Base-by-base conservation (phyloP, 2,797 vertebrate genomes). In the Schizopygopsis malacanthus region DNA sequence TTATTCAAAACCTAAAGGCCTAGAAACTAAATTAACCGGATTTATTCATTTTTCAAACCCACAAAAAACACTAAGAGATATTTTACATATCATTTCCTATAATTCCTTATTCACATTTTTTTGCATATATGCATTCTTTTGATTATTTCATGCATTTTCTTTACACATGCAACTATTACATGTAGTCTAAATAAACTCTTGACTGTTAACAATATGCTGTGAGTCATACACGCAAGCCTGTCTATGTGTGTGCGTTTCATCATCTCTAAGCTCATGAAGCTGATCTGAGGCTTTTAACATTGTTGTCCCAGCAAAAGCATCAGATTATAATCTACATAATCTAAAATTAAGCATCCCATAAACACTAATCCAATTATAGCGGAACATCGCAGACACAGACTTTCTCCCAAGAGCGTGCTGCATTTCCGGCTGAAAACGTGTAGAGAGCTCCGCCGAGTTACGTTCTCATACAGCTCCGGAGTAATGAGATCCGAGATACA, bases 351-450 rank as follows among this genome's bases (percentile, higher is more conserved):
- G 88, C 90, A 88, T 86, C 83, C 88, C 88, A 92, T 91, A 91
- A 90, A 89, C 86, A 80, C 33, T 93, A 94, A 95, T 93, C 93
- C 92, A 93, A 93, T 95, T 93, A 94, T 45, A 77, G 52, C 15
- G 33, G 33, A 33, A 33, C 33, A 33, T 33, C 33, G 13, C 45
- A 65, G 72, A 70, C 41, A 43, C 39, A 33, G 67, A 56, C 50
- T 33, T 56, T 84, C 81, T 69, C 52, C 52, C 28, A 33, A 81
- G 39, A 87, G 78, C 25, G 41, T 20, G n/a, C 72, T 52, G 73
- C 61, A 84, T 77, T 77, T 78, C 25, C n/a, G 1, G 0, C 73
- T 78, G 13, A 54, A 69, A 76, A 50, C 56, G 47, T 67, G 45
- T 56, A 37, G 63, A 16, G 56, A 83, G 71, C 52, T 52, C 33